These are phyloP conservation scores for Ceuthmochares aereus DNA, from an alignment of 2,113 vertebrate species.

Conservation along the genomic window DNA sequence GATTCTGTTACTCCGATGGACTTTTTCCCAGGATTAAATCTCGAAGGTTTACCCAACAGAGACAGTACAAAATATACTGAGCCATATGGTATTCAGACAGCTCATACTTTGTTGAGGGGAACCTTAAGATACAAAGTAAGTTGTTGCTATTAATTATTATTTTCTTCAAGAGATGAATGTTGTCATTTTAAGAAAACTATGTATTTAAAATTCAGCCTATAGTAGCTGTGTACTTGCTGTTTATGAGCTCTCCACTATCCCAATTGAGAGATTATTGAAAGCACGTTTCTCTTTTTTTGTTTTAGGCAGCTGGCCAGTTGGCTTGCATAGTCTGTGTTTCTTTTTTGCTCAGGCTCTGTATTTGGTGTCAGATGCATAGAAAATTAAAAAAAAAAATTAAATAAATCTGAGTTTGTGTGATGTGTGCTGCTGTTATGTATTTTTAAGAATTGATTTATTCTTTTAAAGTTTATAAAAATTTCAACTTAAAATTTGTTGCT, in stretches of 20 bases:
- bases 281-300: not conserved
- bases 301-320: not conserved
- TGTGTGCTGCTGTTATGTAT: not conserved
- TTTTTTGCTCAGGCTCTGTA: not conserved
- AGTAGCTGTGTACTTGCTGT: not conserved
- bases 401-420: not conserved
- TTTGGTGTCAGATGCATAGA: not conserved
- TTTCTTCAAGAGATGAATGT: not conserved
- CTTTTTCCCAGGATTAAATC: conserved; percentile 91
- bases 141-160: not conserved
- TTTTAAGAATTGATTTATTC: not conserved
- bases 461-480: not conserved
- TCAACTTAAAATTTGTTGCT: not conserved
- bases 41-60: conserved; percentile 95
- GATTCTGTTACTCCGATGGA: conserved; percentile 85
- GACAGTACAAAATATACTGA: conserved; percentile 92
- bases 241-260: not conserved
- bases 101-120: conserved; percentile 91
- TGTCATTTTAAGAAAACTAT: not conserved
- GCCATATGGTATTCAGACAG: conserved; percentile 87
- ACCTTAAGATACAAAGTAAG: conserved; percentile 92
- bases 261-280: not conserved
- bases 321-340: not conserved
- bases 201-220: not conserved
- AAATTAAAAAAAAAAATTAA: not conserved